phyloP scores from a whole-genome alignment of 2,888 invertebrate species.

The Stenolophus ochropezus region DNA sequence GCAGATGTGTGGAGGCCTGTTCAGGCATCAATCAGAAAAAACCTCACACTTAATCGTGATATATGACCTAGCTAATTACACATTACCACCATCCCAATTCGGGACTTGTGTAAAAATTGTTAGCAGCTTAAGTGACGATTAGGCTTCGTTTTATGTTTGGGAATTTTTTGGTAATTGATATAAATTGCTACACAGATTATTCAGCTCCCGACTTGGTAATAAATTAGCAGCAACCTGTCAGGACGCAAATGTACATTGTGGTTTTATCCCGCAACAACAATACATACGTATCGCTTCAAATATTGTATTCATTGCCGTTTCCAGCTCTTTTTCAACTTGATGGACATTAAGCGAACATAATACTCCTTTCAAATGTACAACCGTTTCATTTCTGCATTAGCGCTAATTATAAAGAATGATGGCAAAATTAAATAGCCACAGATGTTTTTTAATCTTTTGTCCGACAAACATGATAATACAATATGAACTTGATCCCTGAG shows the following conservation, averaged over 20 bases:
- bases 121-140: constrained; percentile 10
- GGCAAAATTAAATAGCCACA: too few relatives aligned
- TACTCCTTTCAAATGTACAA: background rate
- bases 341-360: background rate
- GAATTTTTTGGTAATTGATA: constrained; percentile 33
- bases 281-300: background rate
- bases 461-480: too few relatives aligned
- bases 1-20: constrained; percentile 43
- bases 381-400: too few relatives aligned
- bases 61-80: constrained; percentile 16
- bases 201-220: background rate
- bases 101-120: constrained; percentile 27
- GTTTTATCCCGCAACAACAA: background rate
- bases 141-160: constrained; percentile 8
- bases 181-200: constrained; percentile 22
- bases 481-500: too few relatives aligned
- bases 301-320: background rate
- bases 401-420: too few relatives aligned
- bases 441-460: too few relatives aligned
- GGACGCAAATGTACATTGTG: background rate
- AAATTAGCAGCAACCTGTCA: background rate
- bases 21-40: constrained; percentile 40
- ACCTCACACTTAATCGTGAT: constrained; percentile 23
- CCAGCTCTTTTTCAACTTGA: background rate
- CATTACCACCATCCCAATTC: constrained; percentile 1